Evolutionary conservation across 2,888 invertebrate species (phyloP).

Genomic region (Lithodes maja): DNA sequence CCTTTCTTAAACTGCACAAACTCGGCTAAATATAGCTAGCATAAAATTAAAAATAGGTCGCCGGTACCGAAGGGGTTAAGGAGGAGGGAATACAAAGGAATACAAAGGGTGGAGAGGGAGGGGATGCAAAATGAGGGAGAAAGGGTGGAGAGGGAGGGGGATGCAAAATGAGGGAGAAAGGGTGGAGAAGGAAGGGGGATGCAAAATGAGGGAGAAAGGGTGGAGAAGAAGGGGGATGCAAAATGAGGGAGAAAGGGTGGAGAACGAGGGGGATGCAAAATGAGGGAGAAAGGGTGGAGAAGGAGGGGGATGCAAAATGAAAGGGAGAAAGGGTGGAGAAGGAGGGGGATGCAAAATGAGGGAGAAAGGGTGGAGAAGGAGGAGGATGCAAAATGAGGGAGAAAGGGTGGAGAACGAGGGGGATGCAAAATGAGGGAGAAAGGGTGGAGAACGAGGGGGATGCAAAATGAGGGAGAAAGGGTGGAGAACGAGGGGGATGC

Average conservation of each 20-base stretch:
- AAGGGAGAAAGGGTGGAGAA: background rate
- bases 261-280: background rate
- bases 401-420: background rate
- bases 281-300: background rate
- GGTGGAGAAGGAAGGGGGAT: background rate
- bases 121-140: background rate
- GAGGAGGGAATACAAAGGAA: too few relatives aligned
- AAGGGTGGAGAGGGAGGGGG: background rate
- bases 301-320: background rate
- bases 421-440: background rate
- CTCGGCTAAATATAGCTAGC: too few relatives aligned
- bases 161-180: background rate
- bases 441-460: background rate
- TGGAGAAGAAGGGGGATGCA: background rate
- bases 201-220: background rate
- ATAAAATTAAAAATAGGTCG: too few relatives aligned
- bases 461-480: too few relatives aligned
- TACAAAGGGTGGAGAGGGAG: background rate
- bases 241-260: background rate
- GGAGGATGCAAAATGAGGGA: background rate
- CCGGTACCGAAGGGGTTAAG: too few relatives aligned
- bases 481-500: background rate
- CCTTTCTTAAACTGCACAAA: too few relatives aligned
- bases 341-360: background rate
- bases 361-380: background rate